A percentile compares a stretch with the other conserved stretches of the same genome.
Evolutionary conservation across 2,888 invertebrate species (phyloP).

Genomic region (Noctua fimbriata): DNA sequence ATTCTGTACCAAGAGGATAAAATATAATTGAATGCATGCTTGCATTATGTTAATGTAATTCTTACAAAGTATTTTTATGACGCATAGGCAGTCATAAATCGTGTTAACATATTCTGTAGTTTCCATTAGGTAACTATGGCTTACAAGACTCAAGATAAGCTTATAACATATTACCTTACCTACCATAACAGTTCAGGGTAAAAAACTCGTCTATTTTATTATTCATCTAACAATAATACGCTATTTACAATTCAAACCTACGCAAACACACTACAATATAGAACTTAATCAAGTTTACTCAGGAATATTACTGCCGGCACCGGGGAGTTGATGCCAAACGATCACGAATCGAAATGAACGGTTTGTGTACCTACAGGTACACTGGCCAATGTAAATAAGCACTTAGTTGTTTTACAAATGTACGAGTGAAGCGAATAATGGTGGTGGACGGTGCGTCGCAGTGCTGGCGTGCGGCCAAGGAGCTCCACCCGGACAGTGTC

Average conservation of each 20-base stretch:
- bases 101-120: constrained; percentile 2
- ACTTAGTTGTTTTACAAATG: constrained; percentile 34
- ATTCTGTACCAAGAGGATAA: background rate
- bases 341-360: constrained; percentile 23
- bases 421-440: constrained; percentile 17
- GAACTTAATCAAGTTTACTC: constrained; percentile 52
- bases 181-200: background rate
- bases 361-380: constrained; percentile 39
- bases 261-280: constrained; percentile 9
- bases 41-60: background rate
- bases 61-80: background rate
- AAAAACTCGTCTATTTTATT: constrained; percentile 7
- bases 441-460: constrained; percentile 5
- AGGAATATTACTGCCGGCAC: constrained; percentile 44
- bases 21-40: background rate
- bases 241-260: constrained; percentile 50
- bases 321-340: constrained; percentile 47
- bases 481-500: background rate
- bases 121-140: background rate
- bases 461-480: constrained; percentile 42
- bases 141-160: constrained; percentile 3
- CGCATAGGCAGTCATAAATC: background rate
- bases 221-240: constrained; percentile 40
- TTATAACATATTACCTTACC: background rate
- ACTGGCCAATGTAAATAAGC: constrained; percentile 48